Conservation (phyloP, 2,888 invertebrate species). For the Tachina fera region DNA sequence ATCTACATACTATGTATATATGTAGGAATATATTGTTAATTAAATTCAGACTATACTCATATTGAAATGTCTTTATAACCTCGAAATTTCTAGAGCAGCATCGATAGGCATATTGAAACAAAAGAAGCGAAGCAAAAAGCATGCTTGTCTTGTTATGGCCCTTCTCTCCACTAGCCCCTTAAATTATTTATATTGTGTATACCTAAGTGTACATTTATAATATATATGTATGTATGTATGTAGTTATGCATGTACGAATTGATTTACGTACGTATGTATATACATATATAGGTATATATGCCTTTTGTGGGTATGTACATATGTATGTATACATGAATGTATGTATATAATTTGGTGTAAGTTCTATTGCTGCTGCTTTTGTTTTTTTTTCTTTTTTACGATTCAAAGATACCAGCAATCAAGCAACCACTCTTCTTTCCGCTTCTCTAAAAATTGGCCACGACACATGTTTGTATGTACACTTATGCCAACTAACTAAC, state of each 20-base stretch:
- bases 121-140: conserved; percentile 31
- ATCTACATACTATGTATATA: neutral
- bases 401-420: conserved; percentile 54
- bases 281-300: no score
- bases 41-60: conserved; percentile 7
- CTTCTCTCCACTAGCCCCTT: neutral
- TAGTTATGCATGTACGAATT: neutral
- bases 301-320: conserved; percentile 5
- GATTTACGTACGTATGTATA: no score
- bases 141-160: conserved; percentile 6
- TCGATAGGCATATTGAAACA: conserved; percentile 39
- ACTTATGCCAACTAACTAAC: conserved; percentile 27
- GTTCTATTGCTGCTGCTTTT: conserved; percentile 39
- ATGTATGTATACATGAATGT: neutral
- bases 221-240: neutral
- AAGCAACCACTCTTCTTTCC: conserved; percentile 28
- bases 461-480: conserved; percentile 6
- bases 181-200: neutral
- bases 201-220: neutral
- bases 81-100: conserved; percentile 58
- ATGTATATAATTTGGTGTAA: conserved; percentile 28
- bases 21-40: neutral
- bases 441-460: conserved; percentile 32
- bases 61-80: conserved; percentile 54
- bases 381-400: conserved; percentile 18